These are phyloP conservation scores for Pseudomyrmex flavicornis DNA, from an alignment of 1,140 invertebrate species.

Conservation along the genomic window DNA sequence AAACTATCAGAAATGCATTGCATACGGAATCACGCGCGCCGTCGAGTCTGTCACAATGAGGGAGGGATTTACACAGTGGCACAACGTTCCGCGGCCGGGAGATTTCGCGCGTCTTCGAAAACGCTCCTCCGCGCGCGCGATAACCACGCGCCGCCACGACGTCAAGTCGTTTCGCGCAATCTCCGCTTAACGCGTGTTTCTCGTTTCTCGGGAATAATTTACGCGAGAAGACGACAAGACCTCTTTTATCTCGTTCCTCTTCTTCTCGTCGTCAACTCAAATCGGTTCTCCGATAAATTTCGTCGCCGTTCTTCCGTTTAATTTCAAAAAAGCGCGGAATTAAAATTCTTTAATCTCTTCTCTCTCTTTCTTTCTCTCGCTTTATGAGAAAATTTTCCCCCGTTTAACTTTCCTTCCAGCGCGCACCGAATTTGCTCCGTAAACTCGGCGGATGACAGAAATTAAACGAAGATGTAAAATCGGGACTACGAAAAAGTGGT, in stretches of 20 bases:
- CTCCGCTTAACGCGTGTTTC: neutral
- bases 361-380: no score
- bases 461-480: slow-evolving; percentile 17
- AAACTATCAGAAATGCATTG: slow-evolving; percentile 77
- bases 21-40: slow-evolving; percentile 63
- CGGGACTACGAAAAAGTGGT: neutral
- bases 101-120: neutral
- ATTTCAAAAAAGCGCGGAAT: neutral
- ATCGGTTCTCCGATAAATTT: slow-evolving; percentile 10
- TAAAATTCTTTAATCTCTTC: slow-evolving; percentile 16
- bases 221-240: neutral
- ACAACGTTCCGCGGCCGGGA: neutral
- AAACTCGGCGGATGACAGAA: slow-evolving; percentile 1
- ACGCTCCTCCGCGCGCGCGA: no score
- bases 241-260: no score
- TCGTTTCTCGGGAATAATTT: neutral
- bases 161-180: neutral
- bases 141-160: neutral
- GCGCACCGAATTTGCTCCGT: slow-evolving; percentile 21
- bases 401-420: slow-evolving; percentile 3
- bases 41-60: slow-evolving; percentile 57
- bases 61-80: slow-evolving; percentile 59
- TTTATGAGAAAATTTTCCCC: slow-evolving; percentile 3
- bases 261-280: neutral
- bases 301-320: neutral